Evolutionary conservation across 2,888 invertebrate species (phyloP), one percentile per base, ranked within the genome.

Genomic region (Zygaena filipendulae): DNA sequence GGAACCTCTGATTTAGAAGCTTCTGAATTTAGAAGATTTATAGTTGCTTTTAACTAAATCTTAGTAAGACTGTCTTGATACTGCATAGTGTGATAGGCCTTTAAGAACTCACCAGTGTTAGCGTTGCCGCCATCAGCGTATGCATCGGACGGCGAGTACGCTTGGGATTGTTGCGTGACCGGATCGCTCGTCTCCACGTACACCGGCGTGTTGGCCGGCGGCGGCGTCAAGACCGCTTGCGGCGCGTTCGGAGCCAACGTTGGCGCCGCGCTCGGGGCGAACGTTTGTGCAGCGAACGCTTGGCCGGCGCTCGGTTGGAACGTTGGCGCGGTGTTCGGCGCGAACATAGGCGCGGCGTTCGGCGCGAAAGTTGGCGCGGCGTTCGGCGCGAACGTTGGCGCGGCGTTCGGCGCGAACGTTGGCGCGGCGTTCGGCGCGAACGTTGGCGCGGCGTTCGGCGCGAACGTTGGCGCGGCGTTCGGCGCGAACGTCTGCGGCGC

Each of bases 111-210:
- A n/a, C n/a, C 29, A n/a, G 25, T 23, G 7, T 21, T 24, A 1
- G 11, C 18, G 4, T 25, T 27, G 12, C 27, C 24, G 14, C 28
- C 21, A 10, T 52, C 51, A 4, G 45, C 32, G 32, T 63, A 66
- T 2, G 52, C 25, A 34, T 67, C 68, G 0, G 68, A 60, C 0
- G 69, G 68, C 0, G 69, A 68, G 34, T 70, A 69, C 2, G 38
- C 41, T 12, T 47, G 47, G 9, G 38, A 3, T 31, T 25, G 11
- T 6, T 7, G 16, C 3, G 9, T 14, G n/a, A n/a, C n/a, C n/a
- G n/a, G n/a, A n/a, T n/a, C n/a, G 1, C 45, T 43, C 3, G 46
- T 45, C 23, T 45, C 27, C 2, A 42, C 39, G 23, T 32, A 38
- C 13, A 43, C 22, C 21, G 44, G 42, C 10, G 33, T 21, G 13